Evolutionary conservation across 2,888 invertebrate genomes (phyloP), one percentile per base, ranked within the genome.

Genomic region (Drosophila monieri): DNA sequence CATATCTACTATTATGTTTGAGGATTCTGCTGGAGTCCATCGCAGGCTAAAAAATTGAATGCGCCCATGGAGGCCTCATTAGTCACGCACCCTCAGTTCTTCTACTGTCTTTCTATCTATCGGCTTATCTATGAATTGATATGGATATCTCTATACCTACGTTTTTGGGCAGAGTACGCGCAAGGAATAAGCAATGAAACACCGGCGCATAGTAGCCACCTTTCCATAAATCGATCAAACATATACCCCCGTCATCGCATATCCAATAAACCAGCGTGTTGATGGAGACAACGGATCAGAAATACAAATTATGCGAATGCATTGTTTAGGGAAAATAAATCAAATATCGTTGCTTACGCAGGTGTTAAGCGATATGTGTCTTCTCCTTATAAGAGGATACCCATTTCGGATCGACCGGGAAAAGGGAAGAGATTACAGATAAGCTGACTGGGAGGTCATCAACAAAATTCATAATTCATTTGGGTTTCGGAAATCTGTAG

Each of bases 181-280:
- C 21, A 27, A 35, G 53, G 71, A 64, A 71, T 71, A 27, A 54
- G 23, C 48, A 71, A 66, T 57, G 37, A 23, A 12, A 12, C 8
- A 15, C 49, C 41, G 56, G 46, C 47, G 62, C 32, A 65, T 64
- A 69, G 68, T 69, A 67, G 69, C 69, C 61, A 71, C 70, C 69
- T 77, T 77, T 78, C 80, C 80, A 83, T 81, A 81, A 81, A 81
- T 81, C 80, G 80, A 32, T 77, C 80, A 64, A 32, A 56, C 25
- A 35, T 35, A 12, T 3, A 39, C 15, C 32, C 37, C 32, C 32
- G 54, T 15, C 39, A 37, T 21, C 4, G 37, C 37, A 39, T 9
- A 48, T 9, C 6, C 37, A 37, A 37, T 37, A 14, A 6, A 37
- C 6, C 37, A 14, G 14, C 4, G 37, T 37, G 37, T 14, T 14